Evolutionary conservation across 2,888 invertebrate species (phyloP).

Genomic region (Eucera pruinosa): DNA sequence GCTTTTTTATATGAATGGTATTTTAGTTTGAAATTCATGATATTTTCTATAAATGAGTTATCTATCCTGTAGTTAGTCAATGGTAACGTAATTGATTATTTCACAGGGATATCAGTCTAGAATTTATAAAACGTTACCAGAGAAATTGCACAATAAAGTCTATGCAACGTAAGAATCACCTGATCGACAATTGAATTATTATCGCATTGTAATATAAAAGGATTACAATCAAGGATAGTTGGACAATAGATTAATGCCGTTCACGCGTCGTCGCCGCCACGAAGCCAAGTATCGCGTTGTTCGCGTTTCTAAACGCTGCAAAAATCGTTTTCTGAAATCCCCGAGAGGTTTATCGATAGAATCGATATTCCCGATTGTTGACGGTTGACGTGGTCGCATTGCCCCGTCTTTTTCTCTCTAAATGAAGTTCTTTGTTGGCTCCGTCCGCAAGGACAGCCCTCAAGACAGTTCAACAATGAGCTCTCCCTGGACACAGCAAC

Average conservation of each 20-base stretch:
- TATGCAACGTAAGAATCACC: constrained; percentile 14
- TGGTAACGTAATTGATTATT: too few species aligned
- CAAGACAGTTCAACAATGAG: constrained; percentile 68
- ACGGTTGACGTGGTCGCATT: constrained; percentile 49
- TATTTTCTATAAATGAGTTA: too few species aligned
- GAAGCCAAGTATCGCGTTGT: neutral
- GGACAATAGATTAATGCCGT: constrained; percentile 1
- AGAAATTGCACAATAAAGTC: neutral
- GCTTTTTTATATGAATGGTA: too few species aligned
- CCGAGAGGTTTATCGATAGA: constrained; percentile 43
- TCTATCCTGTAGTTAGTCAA: too few species aligned
- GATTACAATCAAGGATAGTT: neutral
- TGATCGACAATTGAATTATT: neutral
- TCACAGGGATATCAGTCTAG: neutral
- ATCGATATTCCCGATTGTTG: constrained; percentile 62
- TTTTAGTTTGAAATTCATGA: too few species aligned
- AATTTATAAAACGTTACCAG: neutral
- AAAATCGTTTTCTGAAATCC: constrained; percentile 50
- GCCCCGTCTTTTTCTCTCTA: constrained; percentile 60
- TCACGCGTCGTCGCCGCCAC: neutral
- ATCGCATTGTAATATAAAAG: neutral
- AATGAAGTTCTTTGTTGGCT: constrained; percentile 70
- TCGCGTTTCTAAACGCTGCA: constrained; percentile 16
- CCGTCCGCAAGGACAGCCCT: constrained; percentile 67
- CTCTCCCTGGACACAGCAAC: constrained; percentile 59